A percentile compares a stretch with the other conserved stretches of the same genome.
Conservation (phyloP, 2,888 invertebrate genomes). For the Drosophila diplacantha region DNA sequence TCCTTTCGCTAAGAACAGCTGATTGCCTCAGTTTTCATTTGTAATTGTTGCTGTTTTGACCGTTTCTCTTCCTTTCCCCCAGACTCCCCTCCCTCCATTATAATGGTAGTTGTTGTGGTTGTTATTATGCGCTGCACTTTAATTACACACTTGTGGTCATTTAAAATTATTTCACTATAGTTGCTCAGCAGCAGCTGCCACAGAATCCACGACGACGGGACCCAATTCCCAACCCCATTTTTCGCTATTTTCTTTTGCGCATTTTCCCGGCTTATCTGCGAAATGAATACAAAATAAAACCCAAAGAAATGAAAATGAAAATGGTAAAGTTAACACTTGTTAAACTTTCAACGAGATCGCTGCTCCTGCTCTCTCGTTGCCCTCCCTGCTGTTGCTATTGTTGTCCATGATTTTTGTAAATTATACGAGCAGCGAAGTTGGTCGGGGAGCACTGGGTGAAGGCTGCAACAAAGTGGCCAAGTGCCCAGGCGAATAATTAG, state of each 20-base stretch:
- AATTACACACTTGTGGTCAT: slow-evolving; percentile 71
- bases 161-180: slow-evolving; percentile 68
- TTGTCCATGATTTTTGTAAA: slow-evolving; percentile 41
- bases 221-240: slow-evolving; percentile 8
- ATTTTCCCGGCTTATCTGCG: slow-evolving; percentile 63
- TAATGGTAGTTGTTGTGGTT: slow-evolving; percentile 46
- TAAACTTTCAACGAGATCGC: slow-evolving; percentile 66
- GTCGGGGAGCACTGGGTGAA: slow-evolving; percentile 19
- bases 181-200: slow-evolving; percentile 57
- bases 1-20: slow-evolving; percentile 41
- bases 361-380: slow-evolving; percentile 5
- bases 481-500: slow-evolving; percentile 72
- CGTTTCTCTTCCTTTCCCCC: not conserved
- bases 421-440: slow-evolving; percentile 29
- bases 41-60: slow-evolving; percentile 29
- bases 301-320: slow-evolving; percentile 59
- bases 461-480: slow-evolving; percentile 66
- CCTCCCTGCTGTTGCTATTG: slow-evolving; percentile 17
- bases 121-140: slow-evolving; percentile 65
- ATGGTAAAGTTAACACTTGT: slow-evolving; percentile 71
- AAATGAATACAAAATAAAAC: slow-evolving; percentile 55
- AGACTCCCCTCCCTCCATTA: not conserved
- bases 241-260: slow-evolving; percentile 39
- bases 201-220: slow-evolving; percentile 40
- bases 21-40: slow-evolving; percentile 53